Evolutionary conservation across 2,888 invertebrate genomes (phyloP).

Genomic region (Polia nebulosa): DNA sequence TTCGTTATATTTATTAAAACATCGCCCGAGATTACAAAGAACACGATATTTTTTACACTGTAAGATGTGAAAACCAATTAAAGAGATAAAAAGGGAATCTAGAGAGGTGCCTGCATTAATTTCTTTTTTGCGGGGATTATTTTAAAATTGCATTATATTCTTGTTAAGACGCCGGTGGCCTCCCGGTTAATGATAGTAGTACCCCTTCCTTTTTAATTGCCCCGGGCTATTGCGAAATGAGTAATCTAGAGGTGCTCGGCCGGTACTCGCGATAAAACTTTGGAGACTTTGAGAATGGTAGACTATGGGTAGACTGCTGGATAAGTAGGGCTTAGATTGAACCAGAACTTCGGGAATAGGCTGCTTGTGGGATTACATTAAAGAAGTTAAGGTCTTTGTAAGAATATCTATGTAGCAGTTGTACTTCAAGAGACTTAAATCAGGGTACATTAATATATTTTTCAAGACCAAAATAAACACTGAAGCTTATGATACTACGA

Average conservation of each 20-base stretch:
- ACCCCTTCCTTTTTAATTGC: slow-evolving; percentile 91
- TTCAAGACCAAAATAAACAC: slow-evolving; percentile 14
- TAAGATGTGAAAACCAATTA: slow-evolving; percentile 92
- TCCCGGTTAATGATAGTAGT: slow-evolving; percentile 89
- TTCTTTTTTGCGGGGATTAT: slow-evolving; percentile 91
- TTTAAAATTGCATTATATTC: slow-evolving; percentile 91
- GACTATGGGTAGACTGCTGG: slow-evolving; percentile 64
- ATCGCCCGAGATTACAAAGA: slow-evolving; percentile 91
- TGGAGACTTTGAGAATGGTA: slow-evolving; percentile 76
- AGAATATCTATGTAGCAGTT: not conserved
- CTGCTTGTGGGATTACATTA: slow-evolving; percentile 20
- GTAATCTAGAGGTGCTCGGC: slow-evolving; percentile 88
- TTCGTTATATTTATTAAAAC: slow-evolving; percentile 91
- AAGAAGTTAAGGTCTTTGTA: not conserved
- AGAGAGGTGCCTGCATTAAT: slow-evolving; percentile 91
- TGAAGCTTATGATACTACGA: not conserved
- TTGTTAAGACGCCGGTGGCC: slow-evolving; percentile 89
- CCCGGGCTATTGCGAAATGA: slow-evolving; percentile 90
- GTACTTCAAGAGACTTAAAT: slow-evolving; percentile 1
- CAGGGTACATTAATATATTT: no score
- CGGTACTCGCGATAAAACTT: slow-evolving; percentile 85
- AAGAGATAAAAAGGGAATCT: slow-evolving; percentile 91
- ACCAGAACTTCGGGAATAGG: slow-evolving; percentile 11
- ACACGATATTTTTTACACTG: slow-evolving; percentile 91
- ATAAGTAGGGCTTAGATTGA: slow-evolving; percentile 42